These are phyloP conservation scores for Tuta absoluta DNA, from an alignment of 2,888 invertebrate genomes.

Conservation along the genomic window DNA sequence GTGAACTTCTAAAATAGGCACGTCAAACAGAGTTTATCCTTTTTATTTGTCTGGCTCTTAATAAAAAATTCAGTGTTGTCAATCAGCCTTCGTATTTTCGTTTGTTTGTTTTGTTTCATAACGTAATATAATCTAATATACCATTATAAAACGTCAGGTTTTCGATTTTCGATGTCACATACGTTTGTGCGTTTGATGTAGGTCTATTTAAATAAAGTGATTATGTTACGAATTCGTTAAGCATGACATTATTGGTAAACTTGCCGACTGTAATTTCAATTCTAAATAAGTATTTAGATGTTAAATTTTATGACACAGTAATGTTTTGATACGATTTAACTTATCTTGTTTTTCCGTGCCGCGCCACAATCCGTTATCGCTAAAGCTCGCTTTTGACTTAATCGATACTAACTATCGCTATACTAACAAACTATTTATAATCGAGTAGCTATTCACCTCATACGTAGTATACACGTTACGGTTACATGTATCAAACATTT, in stretches of 20 bases:
- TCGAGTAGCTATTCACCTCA: constrained; percentile 2
- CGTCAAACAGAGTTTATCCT: background rate
- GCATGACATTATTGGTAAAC: background rate
- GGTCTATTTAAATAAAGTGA: background rate
- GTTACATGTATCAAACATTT: background rate
- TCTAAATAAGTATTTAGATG: background rate
- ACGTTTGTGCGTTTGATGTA: background rate
- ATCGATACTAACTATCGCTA: constrained; percentile 18
- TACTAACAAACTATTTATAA: constrained; percentile 17
- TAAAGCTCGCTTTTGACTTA: constrained; percentile 9
- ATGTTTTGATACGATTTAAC: background rate
- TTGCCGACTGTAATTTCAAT: background rate
- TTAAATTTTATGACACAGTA: background rate
- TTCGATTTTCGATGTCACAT: background rate
- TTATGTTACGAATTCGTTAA: background rate
- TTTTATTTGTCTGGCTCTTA: constrained; percentile 7
- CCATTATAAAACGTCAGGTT: background rate
- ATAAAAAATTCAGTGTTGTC: constrained; percentile 23
- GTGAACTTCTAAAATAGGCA: too few relatives aligned
- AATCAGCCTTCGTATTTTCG: background rate
- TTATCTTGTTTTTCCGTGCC: background rate
- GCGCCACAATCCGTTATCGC: constrained; percentile 7
- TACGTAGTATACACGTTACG: constrained; percentile 14
- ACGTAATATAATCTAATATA: background rate
- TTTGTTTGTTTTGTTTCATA: background rate